Percentiles rank a stretch among this genome's conserved stretches.
Conservation (phyloP, 2,797 vertebrate species). For the Sebastes kiyomatsui region DNA sequence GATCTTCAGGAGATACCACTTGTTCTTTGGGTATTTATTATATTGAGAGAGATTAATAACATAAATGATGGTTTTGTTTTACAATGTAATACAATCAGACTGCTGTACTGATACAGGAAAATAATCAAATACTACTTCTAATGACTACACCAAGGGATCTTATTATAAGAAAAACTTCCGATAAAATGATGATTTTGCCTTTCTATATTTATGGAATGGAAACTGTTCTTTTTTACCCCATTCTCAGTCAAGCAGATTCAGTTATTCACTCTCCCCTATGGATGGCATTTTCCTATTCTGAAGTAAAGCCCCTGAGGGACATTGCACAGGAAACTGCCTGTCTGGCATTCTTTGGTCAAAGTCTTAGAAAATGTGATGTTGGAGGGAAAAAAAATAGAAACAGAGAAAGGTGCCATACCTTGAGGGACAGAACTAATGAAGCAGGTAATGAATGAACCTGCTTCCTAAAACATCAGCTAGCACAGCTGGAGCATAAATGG, state of each 20-base stretch:
- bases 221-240: not conserved
- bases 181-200: not conserved
- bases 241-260: conserved; percentile 23
- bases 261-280: conserved; percentile 14
- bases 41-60: not conserved
- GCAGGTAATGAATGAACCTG: conserved; percentile 76
- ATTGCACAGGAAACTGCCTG: conserved; percentile 40
- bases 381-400: conserved; percentile 6
- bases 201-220: conserved; percentile 9
- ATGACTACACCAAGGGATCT: not conserved
- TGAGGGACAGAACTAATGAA: conserved; percentile 76
- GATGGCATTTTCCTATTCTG: conserved; percentile 28
- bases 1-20: not conserved
- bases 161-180: not conserved
- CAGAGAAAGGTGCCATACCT: conserved; percentile 62
- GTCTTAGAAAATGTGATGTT: conserved; percentile 31
- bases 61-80: not conserved
- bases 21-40: not conserved
- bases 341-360: conserved; percentile 46
- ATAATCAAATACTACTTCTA: not conserved
- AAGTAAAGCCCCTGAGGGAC: conserved; percentile 29
- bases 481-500: conserved; percentile 77
- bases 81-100: not conserved
- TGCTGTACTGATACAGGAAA: not conserved
- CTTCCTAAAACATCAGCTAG: conserved; percentile 67